Evolutionary conservation across 2,113 vertebrate species (phyloP).

Genomic region (Orthonyx spaldingii): DNA sequence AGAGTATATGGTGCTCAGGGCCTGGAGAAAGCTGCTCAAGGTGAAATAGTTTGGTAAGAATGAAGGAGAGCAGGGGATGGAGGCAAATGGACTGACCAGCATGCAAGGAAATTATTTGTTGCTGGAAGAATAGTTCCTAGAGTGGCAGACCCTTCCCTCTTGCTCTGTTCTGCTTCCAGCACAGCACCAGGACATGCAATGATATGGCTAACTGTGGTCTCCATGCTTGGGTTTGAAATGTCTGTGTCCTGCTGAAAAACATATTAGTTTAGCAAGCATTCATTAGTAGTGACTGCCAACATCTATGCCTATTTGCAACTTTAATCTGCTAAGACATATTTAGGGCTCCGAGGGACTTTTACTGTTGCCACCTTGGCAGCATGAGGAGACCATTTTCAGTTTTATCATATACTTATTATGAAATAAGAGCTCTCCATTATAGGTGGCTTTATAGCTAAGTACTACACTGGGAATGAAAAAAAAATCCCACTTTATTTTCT

Average conservation of each 20-base stretch:
- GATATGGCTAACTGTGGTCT: neutral
- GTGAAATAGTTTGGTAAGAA: neutral
- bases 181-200: rapidly evolving
- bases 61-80: neutral
- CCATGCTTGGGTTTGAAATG: neutral
- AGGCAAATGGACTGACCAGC: neutral
- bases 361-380: neutral
- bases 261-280: neutral
- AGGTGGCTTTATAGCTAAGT: neutral
- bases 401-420: neutral
- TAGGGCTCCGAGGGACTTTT: neutral
- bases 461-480: neutral
- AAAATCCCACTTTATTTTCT: neutral
- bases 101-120: neutral
- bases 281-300: neutral
- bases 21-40: neutral
- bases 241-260: neutral
- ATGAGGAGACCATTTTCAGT: neutral
- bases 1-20: neutral
- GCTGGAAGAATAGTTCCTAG: neutral
- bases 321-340: neutral
- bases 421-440: neutral
- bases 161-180: neutral
- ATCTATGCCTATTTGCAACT: neutral
- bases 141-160: neutral